Evolutionary conservation across 2,113 vertebrate species (phyloP).

Genomic region (Phrynosoma platyrhinos): DNA sequence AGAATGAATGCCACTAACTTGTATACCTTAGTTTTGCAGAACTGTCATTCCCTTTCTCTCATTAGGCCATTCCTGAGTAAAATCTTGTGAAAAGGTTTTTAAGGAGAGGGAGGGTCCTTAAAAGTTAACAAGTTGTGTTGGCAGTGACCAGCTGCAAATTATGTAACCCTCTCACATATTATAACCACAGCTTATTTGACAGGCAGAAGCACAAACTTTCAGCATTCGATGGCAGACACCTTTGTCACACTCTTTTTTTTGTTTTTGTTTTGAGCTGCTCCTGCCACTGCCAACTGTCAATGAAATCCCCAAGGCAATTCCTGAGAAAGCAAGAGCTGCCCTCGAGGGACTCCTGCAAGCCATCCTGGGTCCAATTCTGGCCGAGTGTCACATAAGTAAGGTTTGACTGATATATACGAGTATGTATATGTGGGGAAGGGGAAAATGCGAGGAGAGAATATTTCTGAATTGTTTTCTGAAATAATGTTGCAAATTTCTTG

Average conservation of each 20-base stretch:
- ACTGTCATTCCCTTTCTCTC: not conserved
- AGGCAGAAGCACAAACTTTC: not conserved
- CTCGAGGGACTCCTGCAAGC: not conserved
- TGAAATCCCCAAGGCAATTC: conserved; percentile 24
- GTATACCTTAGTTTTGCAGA: not conserved
- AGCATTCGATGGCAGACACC: not conserved
- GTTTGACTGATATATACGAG: not conserved
- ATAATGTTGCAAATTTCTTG: not conserved
- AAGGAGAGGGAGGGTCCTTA: not conserved
- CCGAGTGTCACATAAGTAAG: not conserved
- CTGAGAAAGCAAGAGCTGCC: not conserved
- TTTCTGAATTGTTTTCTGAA: not conserved
- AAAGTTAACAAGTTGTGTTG: not conserved
- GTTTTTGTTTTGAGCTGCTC: not conserved
- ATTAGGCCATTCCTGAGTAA: not conserved
- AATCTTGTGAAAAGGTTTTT: not conserved
- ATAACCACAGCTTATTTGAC: not conserved
- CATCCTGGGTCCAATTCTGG: not conserved
- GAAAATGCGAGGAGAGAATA: not conserved
- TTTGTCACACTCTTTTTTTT: not conserved
- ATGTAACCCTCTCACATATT: conserved; percentile 1
- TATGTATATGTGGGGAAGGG: not conserved
- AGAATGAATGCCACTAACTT: not conserved
- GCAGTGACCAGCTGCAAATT: not conserved
- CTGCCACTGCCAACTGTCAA: conserved; percentile 17